A percentile compares a stretch with the other conserved stretches of the same genome.
Conservation (phyloP, 2,888 invertebrate species). For the Taenaris catops region DNA sequence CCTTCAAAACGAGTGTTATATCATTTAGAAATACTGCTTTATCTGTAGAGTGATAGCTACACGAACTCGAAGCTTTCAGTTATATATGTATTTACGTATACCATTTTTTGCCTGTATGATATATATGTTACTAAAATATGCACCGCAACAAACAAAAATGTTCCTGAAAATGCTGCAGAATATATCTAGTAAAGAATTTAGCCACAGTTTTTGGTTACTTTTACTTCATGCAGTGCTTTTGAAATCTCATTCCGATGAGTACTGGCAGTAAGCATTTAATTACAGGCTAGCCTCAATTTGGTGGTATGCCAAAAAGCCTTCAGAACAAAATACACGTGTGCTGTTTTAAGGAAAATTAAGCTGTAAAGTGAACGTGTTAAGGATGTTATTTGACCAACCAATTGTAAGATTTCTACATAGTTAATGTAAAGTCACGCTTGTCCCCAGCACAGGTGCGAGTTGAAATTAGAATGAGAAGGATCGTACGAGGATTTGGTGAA, state of each 20-base stretch:
- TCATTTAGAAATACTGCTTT: too few relatives aligned
- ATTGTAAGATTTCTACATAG: slow-evolving; percentile 18
- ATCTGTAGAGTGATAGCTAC: too few relatives aligned
- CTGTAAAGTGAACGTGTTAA: slow-evolving; percentile 1
- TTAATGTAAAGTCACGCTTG: slow-evolving; percentile 20
- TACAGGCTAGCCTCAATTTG: slow-evolving; percentile 26
- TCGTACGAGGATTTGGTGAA: slow-evolving; percentile 16
- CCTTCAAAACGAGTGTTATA: too few relatives aligned
- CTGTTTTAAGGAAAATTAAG: slow-evolving; percentile 7
- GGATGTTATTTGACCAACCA: slow-evolving; percentile 6
- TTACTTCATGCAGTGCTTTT: slow-evolving; percentile 4
- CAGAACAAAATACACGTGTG: slow-evolving; percentile 11
- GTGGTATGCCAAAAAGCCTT: slow-evolving; percentile 25
- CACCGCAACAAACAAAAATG: too few relatives aligned
- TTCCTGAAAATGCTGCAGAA: too few relatives aligned
- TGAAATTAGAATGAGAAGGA: slow-evolving; percentile 14
- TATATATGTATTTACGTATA: too few relatives aligned
- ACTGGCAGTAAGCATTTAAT: slow-evolving; percentile 23
- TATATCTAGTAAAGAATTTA: too few relatives aligned
- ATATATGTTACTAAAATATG: too few relatives aligned
- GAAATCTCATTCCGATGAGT: slow-evolving; percentile 11
- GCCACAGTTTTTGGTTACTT: slow-evolving; percentile 7
- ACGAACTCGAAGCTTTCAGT: too few relatives aligned
- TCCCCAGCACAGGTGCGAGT: slow-evolving; percentile 11
- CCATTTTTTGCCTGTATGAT: too few relatives aligned